These are phyloP conservation scores for Crossaster papposus DNA, from an alignment of 53 echinoderm and acorn worm genomes.

Conservation along the genomic window DNA sequence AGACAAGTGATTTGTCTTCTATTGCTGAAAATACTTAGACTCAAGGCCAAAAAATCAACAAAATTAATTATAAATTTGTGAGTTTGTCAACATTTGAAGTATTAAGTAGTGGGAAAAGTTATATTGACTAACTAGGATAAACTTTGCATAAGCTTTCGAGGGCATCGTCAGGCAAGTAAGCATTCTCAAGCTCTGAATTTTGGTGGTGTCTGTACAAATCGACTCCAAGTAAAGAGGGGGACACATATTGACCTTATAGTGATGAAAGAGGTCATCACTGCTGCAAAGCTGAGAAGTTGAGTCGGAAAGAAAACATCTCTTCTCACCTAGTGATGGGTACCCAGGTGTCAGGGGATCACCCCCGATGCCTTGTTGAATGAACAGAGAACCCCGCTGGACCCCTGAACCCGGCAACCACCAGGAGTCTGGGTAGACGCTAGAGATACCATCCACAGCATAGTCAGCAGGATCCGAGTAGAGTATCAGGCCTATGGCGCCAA, in stretches of 20 bases:
- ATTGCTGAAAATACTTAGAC: no score
- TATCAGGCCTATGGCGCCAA: slow-evolving; percentile 87
- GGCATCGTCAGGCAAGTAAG: no score
- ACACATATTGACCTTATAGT: no score
- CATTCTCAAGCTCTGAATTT: no score
- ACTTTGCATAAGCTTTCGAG: no score
- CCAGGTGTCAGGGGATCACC: slow-evolving; percentile 96
- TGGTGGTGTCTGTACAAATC: not conserved
- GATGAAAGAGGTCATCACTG: not conserved
- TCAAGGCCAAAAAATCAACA: no score
- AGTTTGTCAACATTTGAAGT: no score
- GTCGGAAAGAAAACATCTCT: not conserved
- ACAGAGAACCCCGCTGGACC: slow-evolving; percentile 85
- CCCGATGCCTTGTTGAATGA: slow-evolving; percentile 65
- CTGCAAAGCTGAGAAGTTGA: not conserved
- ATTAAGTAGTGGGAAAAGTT: no score
- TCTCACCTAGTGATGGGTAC: slow-evolving; percentile 86
- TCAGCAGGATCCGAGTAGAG: slow-evolving; percentile 93
- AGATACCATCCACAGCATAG: slow-evolving; percentile 72
- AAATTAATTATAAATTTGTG: no score
- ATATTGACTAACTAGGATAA: no score
- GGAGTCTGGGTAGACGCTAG: slow-evolving; percentile 87
- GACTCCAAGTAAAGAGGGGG: no score
- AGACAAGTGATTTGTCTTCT: no score
- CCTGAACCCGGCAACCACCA: slow-evolving; percentile 96